Percentiles rank a stretch among this genome's conserved stretches.
Evolutionary conservation across 2,797 vertebrate genomes (phyloP).

Genomic region (Lagorchestes hirsutus): DNA sequence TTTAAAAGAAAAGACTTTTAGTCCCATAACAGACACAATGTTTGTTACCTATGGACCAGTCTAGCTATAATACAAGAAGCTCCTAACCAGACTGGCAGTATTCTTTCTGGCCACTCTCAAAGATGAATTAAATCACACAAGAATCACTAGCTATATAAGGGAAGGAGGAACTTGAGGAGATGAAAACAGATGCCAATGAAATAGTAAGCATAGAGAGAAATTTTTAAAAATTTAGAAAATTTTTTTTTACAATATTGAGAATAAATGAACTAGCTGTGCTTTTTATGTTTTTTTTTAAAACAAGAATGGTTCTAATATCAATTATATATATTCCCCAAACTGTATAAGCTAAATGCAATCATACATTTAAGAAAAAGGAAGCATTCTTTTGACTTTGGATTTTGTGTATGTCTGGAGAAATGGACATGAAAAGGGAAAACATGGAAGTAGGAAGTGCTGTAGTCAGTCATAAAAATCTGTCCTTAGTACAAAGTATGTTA

Average conservation of each 20-base stretch:
- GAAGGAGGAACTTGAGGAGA: neutral
- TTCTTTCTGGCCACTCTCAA: neutral
- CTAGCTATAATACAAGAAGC: neutral
- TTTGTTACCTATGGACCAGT: neutral
- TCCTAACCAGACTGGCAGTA: neutral
- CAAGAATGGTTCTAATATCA: neutral
- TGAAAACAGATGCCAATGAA: neutral
- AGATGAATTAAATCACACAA: neutral
- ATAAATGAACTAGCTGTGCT: neutral
- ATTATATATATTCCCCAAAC: neutral
- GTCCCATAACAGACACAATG: neutral
- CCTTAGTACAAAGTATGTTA: neutral
- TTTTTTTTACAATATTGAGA: neutral
- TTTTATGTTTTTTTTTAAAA: neutral
- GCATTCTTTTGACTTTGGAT: neutral
- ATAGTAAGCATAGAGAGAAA: neutral
- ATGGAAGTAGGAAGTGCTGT: neutral
- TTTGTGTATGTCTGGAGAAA: neutral
- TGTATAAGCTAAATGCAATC: neutral
- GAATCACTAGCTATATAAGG: neutral
- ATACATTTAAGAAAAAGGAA: neutral
- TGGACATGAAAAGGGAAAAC: neutral
- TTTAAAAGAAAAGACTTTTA: neutral
- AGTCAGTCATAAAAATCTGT: neutral
- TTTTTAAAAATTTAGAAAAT: neutral